Conservation (phyloP, 1,140 invertebrate genomes). For the Micrasema minimum region DNA sequence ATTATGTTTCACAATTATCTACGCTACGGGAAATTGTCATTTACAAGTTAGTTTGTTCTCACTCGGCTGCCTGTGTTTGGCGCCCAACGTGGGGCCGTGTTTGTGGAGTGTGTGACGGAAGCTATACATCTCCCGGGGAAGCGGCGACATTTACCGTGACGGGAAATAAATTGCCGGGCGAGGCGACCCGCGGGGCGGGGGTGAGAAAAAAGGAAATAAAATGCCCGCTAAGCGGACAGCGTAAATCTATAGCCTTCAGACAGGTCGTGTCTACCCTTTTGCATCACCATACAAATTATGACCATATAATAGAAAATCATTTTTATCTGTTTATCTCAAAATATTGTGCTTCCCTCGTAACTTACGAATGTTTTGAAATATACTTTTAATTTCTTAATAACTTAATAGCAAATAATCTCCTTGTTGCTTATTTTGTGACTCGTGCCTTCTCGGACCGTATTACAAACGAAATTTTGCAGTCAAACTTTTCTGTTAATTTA, state of each 20-base stretch:
- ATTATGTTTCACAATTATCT: too few species aligned
- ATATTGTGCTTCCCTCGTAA: too few species aligned
- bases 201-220: constrained; percentile 36
- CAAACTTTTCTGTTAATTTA: too few species aligned
- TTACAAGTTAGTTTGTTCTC: not conserved
- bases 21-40: not conserved
- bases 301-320: too few species aligned
- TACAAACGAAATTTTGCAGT: too few species aligned
- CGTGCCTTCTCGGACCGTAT: too few species aligned
- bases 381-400: too few species aligned
- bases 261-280: not conserved
- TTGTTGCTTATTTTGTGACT: too few species aligned
- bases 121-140: constrained; percentile 31
- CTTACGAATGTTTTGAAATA: too few species aligned
- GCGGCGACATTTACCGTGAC: constrained; percentile 34
- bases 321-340: too few species aligned
- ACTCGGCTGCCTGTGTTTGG: not conserved
- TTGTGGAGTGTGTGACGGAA: constrained; percentile 33
- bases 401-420: too few species aligned
- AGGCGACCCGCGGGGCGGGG: constrained; percentile 14
- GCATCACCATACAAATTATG: too few species aligned
- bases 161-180: constrained; percentile 33
- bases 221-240: constrained; percentile 32
- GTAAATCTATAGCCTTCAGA: constrained; percentile 18
- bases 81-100: constrained; percentile 21